These are phyloP conservation scores for Rhagonycha fulva DNA, from an alignment of 2,888 invertebrate species.

Conservation along the genomic window DNA sequence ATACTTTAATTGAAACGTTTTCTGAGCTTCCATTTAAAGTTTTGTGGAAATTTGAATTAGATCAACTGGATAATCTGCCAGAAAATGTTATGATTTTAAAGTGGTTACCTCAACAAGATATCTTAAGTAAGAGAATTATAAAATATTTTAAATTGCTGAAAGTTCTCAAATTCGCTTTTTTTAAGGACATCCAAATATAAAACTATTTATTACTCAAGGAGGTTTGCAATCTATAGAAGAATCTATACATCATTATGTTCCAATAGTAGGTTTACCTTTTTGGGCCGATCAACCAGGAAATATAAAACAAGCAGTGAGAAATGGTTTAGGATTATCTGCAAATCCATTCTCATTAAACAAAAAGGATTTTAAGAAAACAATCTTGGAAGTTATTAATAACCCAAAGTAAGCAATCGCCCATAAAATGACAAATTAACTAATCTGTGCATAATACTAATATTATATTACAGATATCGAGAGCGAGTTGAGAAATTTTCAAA, in stretches of 20 bases:
- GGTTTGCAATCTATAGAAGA: not conserved
- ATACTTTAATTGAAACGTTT: not conserved
- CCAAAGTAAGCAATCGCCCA: not conserved
- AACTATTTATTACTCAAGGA: not conserved
- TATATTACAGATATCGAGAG: not conserved
- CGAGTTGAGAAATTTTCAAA: not conserved
- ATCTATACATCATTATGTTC: not conserved
- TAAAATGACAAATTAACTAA: too few species aligned
- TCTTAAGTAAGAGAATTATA: too few species aligned
- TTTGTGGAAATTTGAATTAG: too few species aligned
- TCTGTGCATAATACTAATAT: too few species aligned
- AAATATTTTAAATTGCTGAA: too few species aligned
- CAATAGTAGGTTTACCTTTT: not conserved
- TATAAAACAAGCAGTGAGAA: not conserved
- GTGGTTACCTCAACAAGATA: too few species aligned
- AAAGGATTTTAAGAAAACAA: not conserved
- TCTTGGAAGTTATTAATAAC: not conserved
- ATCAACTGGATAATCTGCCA: too few species aligned
- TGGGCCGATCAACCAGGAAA: not conserved
- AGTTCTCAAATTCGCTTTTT: too few species aligned
- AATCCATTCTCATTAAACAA: not conserved
- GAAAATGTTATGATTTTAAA: too few species aligned
- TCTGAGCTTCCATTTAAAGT: too few species aligned
- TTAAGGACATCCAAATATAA: not conserved
- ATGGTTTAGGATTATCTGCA: not conserved